phyloP scores from a whole-genome alignment of 2,888 invertebrate species.

The Eupeodes latifasciatus region DNA sequence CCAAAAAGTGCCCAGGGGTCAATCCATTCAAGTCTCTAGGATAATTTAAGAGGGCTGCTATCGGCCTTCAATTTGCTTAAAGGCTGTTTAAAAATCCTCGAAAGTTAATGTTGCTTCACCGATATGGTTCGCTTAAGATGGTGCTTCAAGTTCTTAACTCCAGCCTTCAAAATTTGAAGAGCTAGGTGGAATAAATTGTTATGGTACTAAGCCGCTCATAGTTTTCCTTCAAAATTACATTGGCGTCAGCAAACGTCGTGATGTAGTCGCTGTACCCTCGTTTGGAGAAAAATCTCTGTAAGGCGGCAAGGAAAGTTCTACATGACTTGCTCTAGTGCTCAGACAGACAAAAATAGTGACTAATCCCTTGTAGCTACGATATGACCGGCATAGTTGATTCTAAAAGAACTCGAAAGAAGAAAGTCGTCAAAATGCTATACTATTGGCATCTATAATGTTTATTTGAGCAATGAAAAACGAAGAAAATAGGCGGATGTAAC shows the following conservation, averaged over 20 bases:
- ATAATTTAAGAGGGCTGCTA: constrained; percentile 29
- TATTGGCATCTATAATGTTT: too few relatives aligned
- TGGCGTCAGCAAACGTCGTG: constrained; percentile 11
- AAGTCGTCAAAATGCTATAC: too few relatives aligned
- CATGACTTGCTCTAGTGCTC: constrained; percentile 46
- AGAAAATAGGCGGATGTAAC: too few relatives aligned
- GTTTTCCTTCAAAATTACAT: neutral
- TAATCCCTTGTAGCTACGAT: constrained; percentile 16
- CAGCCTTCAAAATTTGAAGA: too few relatives aligned
- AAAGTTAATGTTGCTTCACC: neutral
- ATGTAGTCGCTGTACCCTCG: constrained; percentile 41
- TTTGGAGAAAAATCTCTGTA: constrained; percentile 7
- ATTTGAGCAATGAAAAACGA: too few relatives aligned
- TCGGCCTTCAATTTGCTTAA: constrained; percentile 31
- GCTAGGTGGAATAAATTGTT: constrained; percentile 11
- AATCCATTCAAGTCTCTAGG: neutral
- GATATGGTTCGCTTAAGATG: neutral
- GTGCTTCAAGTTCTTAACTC: neutral
- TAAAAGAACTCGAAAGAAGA: too few relatives aligned
- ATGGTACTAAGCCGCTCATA: neutral
- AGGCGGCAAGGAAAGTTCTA: constrained; percentile 53
- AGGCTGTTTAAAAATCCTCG: neutral
- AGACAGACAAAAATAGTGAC: constrained; percentile 50
- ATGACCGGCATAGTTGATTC: neutral
- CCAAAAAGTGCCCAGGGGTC: constrained; percentile 5